phyloP scores from a whole-genome alignment of 2,888 invertebrate genomes.

The Incurvaria masculella region DNA sequence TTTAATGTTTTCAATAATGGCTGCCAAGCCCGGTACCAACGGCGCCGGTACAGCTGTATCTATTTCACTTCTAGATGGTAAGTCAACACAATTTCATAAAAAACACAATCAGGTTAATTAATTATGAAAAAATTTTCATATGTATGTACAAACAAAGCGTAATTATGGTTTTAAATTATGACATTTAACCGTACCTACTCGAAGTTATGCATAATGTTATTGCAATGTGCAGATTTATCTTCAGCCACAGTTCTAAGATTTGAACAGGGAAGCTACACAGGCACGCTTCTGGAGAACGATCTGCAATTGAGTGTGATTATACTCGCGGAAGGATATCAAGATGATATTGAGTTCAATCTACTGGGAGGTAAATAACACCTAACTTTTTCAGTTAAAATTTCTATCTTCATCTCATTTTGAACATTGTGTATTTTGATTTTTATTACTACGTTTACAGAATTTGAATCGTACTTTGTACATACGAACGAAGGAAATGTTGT shows the following conservation, averaged over 20 bases:
- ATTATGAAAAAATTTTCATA: too few relatives aligned
- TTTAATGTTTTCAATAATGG: conserved; percentile 1
- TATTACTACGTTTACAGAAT: conserved; percentile 18
- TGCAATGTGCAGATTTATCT: conserved; percentile 30
- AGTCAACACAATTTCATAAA: too few relatives aligned
- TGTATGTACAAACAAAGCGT: too few relatives aligned
- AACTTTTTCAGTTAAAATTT: too few relatives aligned
- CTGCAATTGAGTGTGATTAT: conserved; percentile 19
- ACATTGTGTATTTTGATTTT: neutral
- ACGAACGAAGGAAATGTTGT: conserved; percentile 11
- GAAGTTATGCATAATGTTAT: too few relatives aligned
- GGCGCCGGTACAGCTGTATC: neutral
- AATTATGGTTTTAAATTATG: too few relatives aligned
- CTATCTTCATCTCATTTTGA: neutral
- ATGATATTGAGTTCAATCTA: conserved; percentile 19
- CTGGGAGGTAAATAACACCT: conserved; percentile 21
- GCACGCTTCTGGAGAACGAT: conserved; percentile 17
- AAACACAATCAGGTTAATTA: too few relatives aligned
- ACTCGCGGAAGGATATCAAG: conserved; percentile 20
- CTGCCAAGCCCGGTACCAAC: neutral
- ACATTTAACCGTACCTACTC: too few relatives aligned
- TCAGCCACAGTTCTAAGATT: conserved; percentile 25
- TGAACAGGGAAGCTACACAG: conserved; percentile 20
- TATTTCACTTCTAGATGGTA: conserved; percentile 1
- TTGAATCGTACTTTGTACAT: conserved; percentile 15